Percentiles rank a stretch among this genome's conserved stretches.
Evolutionary conservation across 2,888 invertebrate species (phyloP).

Genomic region (Carpatolechia fugitivella): DNA sequence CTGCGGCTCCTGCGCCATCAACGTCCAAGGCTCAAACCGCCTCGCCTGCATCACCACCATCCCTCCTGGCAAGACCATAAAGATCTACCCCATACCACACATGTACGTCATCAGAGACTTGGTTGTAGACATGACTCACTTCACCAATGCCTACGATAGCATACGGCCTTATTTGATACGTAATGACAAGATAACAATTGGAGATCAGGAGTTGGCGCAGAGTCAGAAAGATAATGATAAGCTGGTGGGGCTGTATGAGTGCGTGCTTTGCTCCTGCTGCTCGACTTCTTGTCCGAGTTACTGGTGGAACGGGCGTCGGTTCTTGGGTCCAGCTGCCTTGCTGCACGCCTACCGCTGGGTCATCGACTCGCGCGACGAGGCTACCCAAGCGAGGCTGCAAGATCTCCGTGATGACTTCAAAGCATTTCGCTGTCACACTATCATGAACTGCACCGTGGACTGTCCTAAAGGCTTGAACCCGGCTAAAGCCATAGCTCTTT

Average conservation of each 20-base stretch:
- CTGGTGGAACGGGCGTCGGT: constrained; percentile 92
- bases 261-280: constrained; percentile 91
- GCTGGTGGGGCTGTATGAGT: constrained; percentile 79
- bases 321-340: constrained; percentile 88
- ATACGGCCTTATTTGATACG: constrained; percentile 87
- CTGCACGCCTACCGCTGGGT: constrained; percentile 96
- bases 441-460: constrained; percentile 96
- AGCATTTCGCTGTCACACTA: constrained; percentile 97
- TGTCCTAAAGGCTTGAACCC: constrained; percentile 91
- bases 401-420: constrained; percentile 94
- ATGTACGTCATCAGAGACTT: constrained; percentile 89
- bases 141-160: constrained; percentile 83
- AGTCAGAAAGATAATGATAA: constrained; percentile 81
- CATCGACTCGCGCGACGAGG: constrained; percentile 96
- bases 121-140: constrained; percentile 86
- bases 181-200: constrained; percentile 42
- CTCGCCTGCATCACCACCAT: constrained; percentile 82
- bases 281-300: constrained; percentile 90
- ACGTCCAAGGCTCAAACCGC: constrained; percentile 84
- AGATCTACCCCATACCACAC: constrained; percentile 88
- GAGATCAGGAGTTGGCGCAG: constrained; percentile 81
- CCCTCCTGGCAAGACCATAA: constrained; percentile 68
- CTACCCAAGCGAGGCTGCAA: constrained; percentile 85
- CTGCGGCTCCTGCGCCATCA: constrained; percentile 88
- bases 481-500: constrained; percentile 42